phyloP scores from a whole-genome alignment of 2,113 vertebrate genomes.

The Nothobranchius furzeri region DNA sequence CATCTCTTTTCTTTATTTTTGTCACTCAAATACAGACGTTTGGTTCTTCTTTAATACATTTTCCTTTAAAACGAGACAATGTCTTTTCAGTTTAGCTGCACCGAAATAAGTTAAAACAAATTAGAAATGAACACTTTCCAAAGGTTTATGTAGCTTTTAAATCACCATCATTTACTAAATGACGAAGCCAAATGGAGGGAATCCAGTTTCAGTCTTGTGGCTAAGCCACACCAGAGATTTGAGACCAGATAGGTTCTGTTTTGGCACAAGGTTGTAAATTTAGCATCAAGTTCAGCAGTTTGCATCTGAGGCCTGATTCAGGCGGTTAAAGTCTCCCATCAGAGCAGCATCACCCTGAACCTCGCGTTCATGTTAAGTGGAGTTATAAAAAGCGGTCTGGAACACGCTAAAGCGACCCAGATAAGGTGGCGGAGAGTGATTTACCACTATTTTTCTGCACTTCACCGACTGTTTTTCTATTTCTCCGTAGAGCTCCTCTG shows the following conservation, averaged over 20 bases:
- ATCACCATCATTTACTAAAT: slow-evolving; percentile 27
- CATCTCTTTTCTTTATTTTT: slow-evolving; percentile 19
- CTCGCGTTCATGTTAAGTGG: slow-evolving; percentile 62
- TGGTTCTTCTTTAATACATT: slow-evolving; percentile 20
- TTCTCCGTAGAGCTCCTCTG: slow-evolving; percentile 70
- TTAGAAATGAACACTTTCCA: no score
- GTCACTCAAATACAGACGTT: slow-evolving; percentile 67
- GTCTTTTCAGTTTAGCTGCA: no score
- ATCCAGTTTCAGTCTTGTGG: slow-evolving; percentile 18
- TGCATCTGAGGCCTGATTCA: not conserved
- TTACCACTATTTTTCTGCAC: slow-evolving; percentile 79
- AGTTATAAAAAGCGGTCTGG: slow-evolving; percentile 69
- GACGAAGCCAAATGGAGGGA: slow-evolving; percentile 35
- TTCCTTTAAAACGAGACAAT: no score
- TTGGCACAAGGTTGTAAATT: no score
- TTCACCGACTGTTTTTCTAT: slow-evolving; percentile 78
- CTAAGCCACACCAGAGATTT: not conserved
- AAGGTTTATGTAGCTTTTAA: not conserved
- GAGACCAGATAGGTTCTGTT: not conserved
- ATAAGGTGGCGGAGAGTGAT: slow-evolving; percentile 77
- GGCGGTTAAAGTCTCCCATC: not conserved
- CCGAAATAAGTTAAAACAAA: no score
- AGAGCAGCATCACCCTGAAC: slow-evolving; percentile 35
- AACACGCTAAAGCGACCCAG: slow-evolving; percentile 66
- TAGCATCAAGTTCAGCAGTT: not conserved